Percentiles rank a stretch among this genome's conserved stretches.
phyloP scores from a whole-genome alignment of 2,113 vertebrate genomes.

The Leucoraja erinaceus region DNA sequence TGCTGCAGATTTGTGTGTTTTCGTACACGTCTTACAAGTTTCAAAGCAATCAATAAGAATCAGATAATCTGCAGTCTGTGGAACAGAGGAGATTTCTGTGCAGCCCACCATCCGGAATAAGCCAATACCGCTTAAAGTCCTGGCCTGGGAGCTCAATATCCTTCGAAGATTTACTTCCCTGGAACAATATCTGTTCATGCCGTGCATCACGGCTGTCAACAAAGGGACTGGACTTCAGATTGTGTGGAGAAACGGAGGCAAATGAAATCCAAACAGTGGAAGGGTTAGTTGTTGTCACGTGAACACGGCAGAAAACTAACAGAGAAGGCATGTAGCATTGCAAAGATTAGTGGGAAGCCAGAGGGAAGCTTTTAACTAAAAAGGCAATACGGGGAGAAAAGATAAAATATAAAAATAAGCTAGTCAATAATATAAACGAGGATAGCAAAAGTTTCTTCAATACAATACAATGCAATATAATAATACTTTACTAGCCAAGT shows the following conservation, averaged over 20 bases:
- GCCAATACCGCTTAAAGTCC: not conserved
- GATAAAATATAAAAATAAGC: no score
- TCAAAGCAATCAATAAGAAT: conserved; percentile 20
- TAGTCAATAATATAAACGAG: no score
- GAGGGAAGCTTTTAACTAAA: no score
- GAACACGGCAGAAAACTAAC: no score
- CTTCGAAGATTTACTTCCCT: not conserved
- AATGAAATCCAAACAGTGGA: not conserved
- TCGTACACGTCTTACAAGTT: conserved; percentile 13
- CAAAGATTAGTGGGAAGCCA: no score
- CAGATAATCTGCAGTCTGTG: conserved; percentile 12
- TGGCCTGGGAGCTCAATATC: not conserved
- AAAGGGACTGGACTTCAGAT: not conserved
- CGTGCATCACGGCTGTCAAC: not conserved
- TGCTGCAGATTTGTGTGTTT: conserved; percentile 22
- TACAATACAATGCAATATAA: no score
- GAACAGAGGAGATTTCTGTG: not conserved
- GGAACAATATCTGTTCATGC: not conserved
- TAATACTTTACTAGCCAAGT: no score
- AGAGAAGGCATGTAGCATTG: no score
- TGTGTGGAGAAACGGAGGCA: no score
- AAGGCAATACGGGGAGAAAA: no score
- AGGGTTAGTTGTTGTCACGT: no score
- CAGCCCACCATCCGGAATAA: not conserved
- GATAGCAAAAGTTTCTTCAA: no score